Conservation (phyloP, 2,113 vertebrate species). For the Cnemophilus loriae region DNA sequence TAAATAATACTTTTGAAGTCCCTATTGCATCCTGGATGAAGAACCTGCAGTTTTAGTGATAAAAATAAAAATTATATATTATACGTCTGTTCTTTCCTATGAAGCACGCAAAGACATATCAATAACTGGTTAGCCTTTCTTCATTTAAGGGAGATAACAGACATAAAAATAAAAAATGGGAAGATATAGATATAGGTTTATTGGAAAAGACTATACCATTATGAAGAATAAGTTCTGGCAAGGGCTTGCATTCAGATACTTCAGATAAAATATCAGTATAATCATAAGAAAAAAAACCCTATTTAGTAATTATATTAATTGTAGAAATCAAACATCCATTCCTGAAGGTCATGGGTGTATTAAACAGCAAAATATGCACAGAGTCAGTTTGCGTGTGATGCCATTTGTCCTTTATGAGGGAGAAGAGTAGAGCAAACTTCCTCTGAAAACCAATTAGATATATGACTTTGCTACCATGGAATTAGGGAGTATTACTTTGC, state of each 20-base stretch:
- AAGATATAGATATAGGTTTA: not conserved
- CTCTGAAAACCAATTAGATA: not conserved
- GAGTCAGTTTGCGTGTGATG: not conserved
- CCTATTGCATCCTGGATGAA: not conserved
- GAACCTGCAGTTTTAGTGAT: not conserved
- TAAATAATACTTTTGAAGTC: not conserved
- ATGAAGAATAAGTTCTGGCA: not conserved
- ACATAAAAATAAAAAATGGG: not conserved
- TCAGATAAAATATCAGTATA: not conserved
- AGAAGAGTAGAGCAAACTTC: not conserved
- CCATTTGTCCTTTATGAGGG: not conserved
- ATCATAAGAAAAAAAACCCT: not conserved
- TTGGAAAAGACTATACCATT: not conserved
- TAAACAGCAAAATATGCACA: not conserved
- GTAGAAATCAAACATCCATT: not conserved
- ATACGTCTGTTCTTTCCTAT: not conserved
- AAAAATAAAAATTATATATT: not conserved
- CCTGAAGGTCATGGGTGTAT: not conserved
- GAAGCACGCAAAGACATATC: not conserved
- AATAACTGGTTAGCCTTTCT: not conserved
- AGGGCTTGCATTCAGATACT: not conserved
- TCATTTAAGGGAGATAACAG: not conserved
- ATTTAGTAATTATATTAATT: not conserved
- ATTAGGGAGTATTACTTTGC: not conserved
- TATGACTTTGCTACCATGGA: not conserved